Base-by-base conservation (phyloP, 2,888 invertebrate species). In the Dyspetes luteomarginatus region DNA sequence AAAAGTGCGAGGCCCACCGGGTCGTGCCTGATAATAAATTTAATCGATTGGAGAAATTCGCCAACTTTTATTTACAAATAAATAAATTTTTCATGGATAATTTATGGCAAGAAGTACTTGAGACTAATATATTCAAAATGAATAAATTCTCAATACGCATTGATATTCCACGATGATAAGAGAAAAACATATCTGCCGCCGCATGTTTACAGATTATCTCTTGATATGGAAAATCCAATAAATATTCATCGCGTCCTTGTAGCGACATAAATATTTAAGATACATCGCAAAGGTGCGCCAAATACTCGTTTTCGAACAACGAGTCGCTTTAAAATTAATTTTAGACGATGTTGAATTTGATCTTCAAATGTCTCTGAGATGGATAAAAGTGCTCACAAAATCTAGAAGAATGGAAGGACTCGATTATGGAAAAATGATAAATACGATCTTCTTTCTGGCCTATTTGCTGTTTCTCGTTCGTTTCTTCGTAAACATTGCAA, bases 211-310 rank as follows among this genome's bases (percentile, higher is more conserved):
- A 41, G 36, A 68, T 50, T 56, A 43, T 68, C 12, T 24, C 50
- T 9, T 12, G 48, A 19, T 43, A 56, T 50, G n/a, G 56, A 24
- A 36, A 17, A 62, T 28, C 36, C 73, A 36, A 77, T 81, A 76
- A 77, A 77, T 81, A 81, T 81, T 62, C 56, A 81, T 81, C 36
- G 41, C n/a, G 9, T 24, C 22, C 19, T 19, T 19, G 36, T 2
- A 9, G 45, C n/a, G 17, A 15, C 56, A 73, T 77, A 56, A 73
- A 81, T 73, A 81, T 81, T 81, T 58, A 64, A 69, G 48, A 65
- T 22, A n/a, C 26, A 5, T 28, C 7, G 5, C 43, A 36, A n/a
- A 4, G 24, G n/a, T 41, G n/a, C 2, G 4, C n/a, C 36, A 36
- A 36, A 36, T 36, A 7, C 36, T 7, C n/a, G n/a, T n/a, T n/a